phyloP scores from a whole-genome alignment of 2,113 vertebrate species.

The Nycticorax nycticorax region DNA sequence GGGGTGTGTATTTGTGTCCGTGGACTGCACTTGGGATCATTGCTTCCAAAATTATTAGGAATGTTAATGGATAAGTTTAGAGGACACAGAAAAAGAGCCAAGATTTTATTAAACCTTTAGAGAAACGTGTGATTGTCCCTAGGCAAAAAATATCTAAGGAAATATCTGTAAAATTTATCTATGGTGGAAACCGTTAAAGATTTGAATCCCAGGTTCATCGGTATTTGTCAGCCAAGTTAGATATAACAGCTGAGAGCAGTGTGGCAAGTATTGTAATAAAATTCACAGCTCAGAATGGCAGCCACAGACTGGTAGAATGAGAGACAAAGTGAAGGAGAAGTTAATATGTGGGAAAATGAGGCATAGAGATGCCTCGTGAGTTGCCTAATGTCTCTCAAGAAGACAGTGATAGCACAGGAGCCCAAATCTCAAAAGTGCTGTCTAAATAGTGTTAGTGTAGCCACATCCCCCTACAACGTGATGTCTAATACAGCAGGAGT shows the following conservation, averaged over 20 bases:
- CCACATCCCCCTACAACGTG: neutral
- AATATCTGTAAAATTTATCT: neutral
- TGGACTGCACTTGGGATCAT: rapidly evolving
- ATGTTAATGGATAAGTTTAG: neutral
- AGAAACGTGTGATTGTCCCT: neutral
- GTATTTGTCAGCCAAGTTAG: neutral
- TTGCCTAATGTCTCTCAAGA: neutral
- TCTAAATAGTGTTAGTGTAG: neutral
- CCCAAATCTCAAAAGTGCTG: rapidly evolving
- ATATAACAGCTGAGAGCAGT: neutral
- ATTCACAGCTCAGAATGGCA: neutral
- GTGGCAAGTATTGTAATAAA: neutral
- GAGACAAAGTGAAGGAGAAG: neutral
- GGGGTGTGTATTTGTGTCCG: neutral
- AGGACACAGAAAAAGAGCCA: neutral
- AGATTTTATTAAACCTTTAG: neutral
- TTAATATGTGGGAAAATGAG: neutral
- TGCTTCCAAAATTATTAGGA: neutral
- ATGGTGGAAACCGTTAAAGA: neutral
- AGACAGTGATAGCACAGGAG: neutral
- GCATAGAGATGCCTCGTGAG: neutral
- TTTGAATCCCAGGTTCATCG: neutral
- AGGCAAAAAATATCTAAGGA: neutral
- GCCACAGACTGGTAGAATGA: neutral
- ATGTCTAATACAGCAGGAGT: neutral